A percentile compares a stretch with the other conserved stretches of the same genome.
Evolutionary conservation across 2,113 vertebrate genomes (phyloP).

Genomic region (Heteronetta atricapilla): DNA sequence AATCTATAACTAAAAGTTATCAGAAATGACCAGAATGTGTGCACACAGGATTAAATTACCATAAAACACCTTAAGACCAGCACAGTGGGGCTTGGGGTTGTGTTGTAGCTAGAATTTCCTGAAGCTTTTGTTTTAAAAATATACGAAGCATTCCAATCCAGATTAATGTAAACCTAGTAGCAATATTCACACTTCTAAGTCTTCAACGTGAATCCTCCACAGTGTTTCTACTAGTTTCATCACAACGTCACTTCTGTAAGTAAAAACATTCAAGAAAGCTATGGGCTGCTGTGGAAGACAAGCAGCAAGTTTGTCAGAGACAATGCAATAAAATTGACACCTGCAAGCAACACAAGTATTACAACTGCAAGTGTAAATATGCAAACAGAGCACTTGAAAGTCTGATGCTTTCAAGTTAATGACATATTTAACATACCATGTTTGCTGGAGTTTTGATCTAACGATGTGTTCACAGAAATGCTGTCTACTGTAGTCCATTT

Average conservation of each 20-base stretch:
- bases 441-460: constrained; percentile 99
- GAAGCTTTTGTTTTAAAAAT: not conserved
- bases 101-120: not conserved
- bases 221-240: not conserved
- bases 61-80: not conserved
- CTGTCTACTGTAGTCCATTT: constrained; percentile 96
- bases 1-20: not conserved
- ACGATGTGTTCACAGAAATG: constrained; percentile 86
- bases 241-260: not conserved
- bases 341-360: not conserved
- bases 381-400: accelerated
- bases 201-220: not conserved
- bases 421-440: constrained; percentile 78
- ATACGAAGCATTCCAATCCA: not conserved
- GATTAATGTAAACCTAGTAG: not conserved
- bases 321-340: not conserved
- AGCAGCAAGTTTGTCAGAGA: not conserved
- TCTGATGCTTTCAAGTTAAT: too few relatives aligned
- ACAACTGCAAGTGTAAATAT: not conserved
- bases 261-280: not conserved
- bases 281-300: not conserved
- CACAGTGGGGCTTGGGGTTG: not conserved
- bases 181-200: not conserved
- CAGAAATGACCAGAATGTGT: not conserved
- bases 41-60: not conserved